Conservation (phyloP, 2,888 invertebrate genomes). For the Cantharis lateralis region DNA sequence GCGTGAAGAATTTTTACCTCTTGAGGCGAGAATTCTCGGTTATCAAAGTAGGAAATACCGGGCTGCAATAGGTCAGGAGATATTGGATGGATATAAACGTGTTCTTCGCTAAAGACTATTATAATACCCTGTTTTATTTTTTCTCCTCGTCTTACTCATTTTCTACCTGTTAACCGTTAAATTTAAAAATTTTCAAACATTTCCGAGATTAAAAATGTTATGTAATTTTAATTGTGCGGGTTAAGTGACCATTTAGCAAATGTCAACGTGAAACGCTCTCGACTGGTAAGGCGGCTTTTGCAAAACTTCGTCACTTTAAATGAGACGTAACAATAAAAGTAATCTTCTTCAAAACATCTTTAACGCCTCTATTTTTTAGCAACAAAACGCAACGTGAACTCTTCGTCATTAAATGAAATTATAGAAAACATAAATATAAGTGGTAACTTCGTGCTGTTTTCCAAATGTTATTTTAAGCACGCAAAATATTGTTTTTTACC, state of each 20-base stretch:
- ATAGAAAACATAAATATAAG: neutral
- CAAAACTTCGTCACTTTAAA: neutral
- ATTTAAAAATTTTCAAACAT: neutral
- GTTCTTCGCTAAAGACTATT: slow-evolving; percentile 7
- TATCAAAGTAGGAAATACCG: slow-evolving; percentile 24
- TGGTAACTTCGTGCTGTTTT: neutral
- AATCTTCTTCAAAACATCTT: neutral
- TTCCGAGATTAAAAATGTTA: neutral
- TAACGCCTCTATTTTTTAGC: neutral
- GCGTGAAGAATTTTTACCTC: slow-evolving; percentile 22
- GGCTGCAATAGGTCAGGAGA: slow-evolving; percentile 16
- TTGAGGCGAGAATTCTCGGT: slow-evolving; percentile 17
- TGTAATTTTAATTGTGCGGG: neutral
- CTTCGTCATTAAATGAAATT: neutral
- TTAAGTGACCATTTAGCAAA: neutral
- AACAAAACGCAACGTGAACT: neutral
- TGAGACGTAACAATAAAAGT: neutral
- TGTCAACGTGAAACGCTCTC: neutral
- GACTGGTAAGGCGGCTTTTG: neutral
- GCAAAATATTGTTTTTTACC: neutral
- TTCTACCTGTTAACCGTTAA: neutral
- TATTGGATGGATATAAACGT: slow-evolving; percentile 12
- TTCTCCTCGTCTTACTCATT: neutral
- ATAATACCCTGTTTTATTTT: slow-evolving; percentile 5
- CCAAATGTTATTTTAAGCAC: slow-evolving; percentile 6